phyloP scores from a whole-genome alignment of 2,888 invertebrate genomes.

The Harpalus rubripes region DNA sequence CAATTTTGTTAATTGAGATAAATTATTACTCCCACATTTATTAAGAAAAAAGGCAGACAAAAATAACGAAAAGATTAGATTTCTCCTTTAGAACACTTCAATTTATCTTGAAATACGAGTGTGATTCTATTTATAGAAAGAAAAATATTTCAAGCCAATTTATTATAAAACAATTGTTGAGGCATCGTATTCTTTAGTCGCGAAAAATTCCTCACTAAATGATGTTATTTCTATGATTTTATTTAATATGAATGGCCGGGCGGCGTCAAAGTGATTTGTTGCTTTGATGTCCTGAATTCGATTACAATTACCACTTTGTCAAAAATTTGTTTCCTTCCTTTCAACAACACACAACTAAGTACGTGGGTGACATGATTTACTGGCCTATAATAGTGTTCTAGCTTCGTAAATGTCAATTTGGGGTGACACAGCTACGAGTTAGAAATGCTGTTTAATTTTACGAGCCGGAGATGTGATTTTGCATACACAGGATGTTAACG shows the following conservation, averaged over 20 bases:
- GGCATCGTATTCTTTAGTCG: not conserved
- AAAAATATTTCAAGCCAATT: conserved; percentile 13
- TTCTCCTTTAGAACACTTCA: conserved; percentile 1
- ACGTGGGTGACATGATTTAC: not conserved
- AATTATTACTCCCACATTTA: not conserved
- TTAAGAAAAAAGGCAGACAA: not conserved
- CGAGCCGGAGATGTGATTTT: too few relatives aligned
- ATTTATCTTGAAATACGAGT: conserved; percentile 3
- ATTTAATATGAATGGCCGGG: conserved; percentile 12
- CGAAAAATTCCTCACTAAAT: not conserved
- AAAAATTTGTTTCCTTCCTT: not conserved
- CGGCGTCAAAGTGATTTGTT: conserved; percentile 1
- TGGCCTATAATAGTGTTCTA: not conserved
- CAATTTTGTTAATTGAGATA: not conserved
- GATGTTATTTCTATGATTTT: conserved; percentile 24
- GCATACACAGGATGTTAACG: too few relatives aligned
- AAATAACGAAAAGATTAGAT: not conserved
- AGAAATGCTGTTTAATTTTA: too few relatives aligned
- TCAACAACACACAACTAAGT: not conserved
- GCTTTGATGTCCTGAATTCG: not conserved
- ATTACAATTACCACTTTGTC: conserved; percentile 9
- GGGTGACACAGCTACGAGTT: too few relatives aligned
- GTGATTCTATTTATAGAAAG: not conserved
- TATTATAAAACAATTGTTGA: conserved; percentile 10
- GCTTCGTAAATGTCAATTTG: not conserved